Evolutionary conservation across 2,888 invertebrate genomes (phyloP), one percentile per base, ranked within the genome.

Genomic region (Dynastes maya): DNA sequence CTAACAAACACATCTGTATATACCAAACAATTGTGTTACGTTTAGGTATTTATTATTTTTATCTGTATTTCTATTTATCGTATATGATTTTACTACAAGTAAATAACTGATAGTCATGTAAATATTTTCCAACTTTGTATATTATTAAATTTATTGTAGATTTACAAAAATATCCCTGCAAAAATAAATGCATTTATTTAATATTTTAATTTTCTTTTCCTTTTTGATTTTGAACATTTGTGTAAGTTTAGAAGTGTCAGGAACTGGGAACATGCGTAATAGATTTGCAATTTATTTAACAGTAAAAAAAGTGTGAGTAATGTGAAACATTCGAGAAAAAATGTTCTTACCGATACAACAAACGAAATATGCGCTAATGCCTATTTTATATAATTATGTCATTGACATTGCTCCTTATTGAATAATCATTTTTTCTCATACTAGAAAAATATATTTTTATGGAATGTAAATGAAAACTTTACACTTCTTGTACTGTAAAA

Each of bases 101-200:
- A 72, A 61, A 22, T 55, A 22, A 29, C 67, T 67, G 22, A 78
- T 75, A 75, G 75, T 75, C 78, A 78, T 78, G 78, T 78, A 78
- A 75, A 68, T 78, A 75, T 78, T 37, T 67, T 67, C 16, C 63
- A 37, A 32, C 9, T 70, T 37, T 77, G 76, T 77, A 79, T 53
- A 77, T 70, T 77, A 67, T 76, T 40, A 71, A 67, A n/a, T 71
- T 71, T 63, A 40, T 51, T 71, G 11, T 72, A 74, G 71, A 51
- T 58, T 58, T 79, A 74, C 63, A 76, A 75, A 53, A 51, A 22
- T 72, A 55, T 37, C 53, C 53, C 55, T n/a, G 55, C 55, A 27
- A 75, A 75, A 78, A 78, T 75, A 75, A 75, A 76, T 67, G 22
- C 61, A n/a, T 78, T 78, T 64, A 71, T 72, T 78, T 75, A 13